phyloP scores from a whole-genome alignment of 2,888 invertebrate species.

The Ophonus ardosiacus region DNA sequence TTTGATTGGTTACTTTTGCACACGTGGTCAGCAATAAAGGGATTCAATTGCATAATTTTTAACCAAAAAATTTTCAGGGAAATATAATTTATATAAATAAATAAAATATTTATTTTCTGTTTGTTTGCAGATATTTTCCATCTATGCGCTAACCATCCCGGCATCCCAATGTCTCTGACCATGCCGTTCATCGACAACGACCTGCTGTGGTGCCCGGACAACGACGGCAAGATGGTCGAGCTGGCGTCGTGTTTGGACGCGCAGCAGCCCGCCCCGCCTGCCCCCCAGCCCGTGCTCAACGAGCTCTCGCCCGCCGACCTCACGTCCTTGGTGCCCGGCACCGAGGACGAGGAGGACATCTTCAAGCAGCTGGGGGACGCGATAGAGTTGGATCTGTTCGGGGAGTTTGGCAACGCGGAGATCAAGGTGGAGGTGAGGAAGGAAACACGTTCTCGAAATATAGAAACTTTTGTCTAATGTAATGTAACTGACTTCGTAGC shows the following conservation, averaged over 20 bases:
- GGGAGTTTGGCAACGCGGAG: slow-evolving; percentile 83
- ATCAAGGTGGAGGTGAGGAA: slow-evolving; percentile 84
- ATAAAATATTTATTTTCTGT: neutral
- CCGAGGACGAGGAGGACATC: slow-evolving; percentile 83
- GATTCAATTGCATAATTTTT: too few relatives aligned
- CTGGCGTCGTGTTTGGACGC: slow-evolving; percentile 90
- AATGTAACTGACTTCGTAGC: too few relatives aligned
- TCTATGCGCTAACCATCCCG: neutral
- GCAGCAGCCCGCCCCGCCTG: slow-evolving; percentile 74
- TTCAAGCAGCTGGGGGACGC: slow-evolving; percentile 90
- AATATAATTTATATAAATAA: neutral
- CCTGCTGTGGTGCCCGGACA: slow-evolving; percentile 95
- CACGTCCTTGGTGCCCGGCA: slow-evolving; percentile 81
- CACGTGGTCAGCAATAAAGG: too few relatives aligned
- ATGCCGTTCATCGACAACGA: slow-evolving; percentile 98
- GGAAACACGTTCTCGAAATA: too few relatives aligned
- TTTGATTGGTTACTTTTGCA: too few relatives aligned
- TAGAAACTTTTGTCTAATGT: too few relatives aligned
- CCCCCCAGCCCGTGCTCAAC: slow-evolving; percentile 75
- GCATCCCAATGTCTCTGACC: slow-evolving; percentile 81
- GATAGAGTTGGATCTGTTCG: slow-evolving; percentile 91
- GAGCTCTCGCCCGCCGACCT: slow-evolving; percentile 86
- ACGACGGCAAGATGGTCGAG: slow-evolving; percentile 96
- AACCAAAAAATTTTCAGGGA: too few relatives aligned
- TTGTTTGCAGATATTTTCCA: neutral